A percentile compares a stretch with the other conserved stretches of the same genome.
These are phyloP conservation scores for Drosophila bifasciata DNA, from an alignment of 1,140 invertebrate genomes.

Conservation along the genomic window DNA sequence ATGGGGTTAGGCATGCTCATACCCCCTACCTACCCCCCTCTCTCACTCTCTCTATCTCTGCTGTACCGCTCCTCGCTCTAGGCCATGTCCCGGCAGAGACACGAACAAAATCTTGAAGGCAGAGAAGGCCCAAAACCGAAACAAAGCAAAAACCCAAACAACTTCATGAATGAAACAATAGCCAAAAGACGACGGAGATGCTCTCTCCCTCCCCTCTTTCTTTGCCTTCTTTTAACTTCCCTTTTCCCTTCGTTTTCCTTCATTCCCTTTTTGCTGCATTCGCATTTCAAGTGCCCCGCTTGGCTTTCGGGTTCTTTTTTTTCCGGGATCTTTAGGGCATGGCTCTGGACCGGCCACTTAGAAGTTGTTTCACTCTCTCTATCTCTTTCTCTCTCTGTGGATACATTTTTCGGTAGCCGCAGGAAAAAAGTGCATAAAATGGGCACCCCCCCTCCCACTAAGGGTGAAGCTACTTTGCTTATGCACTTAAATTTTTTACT, in stretches of 20 bases:
- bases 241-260: constrained; percentile 8
- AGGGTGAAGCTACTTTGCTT: constrained; percentile 72
- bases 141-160: constrained; percentile 44
- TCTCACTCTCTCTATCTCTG: background rate
- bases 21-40: constrained; percentile 1
- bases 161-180: constrained; percentile 80
- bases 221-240: background rate
- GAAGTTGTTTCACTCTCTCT: constrained; percentile 50
- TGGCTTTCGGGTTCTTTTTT: constrained; percentile 52
- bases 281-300: constrained; percentile 67
- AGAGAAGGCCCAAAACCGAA: constrained; percentile 20
- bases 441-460: constrained; percentile 17
- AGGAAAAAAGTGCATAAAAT: constrained; percentile 78
- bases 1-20: constrained; percentile 52
- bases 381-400: constrained; percentile 19
- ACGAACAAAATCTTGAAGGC: constrained; percentile 56
- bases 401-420: constrained; percentile 75
- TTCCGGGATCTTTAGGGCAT: constrained; percentile 26
- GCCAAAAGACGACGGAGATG: constrained; percentile 51
- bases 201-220: background rate
- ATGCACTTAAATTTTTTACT: constrained; percentile 77
- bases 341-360: constrained; percentile 58
- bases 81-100: constrained; percentile 49
- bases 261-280: constrained; percentile 24
- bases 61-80: constrained; percentile 27